A percentile compares a stretch with the other conserved stretches of the same genome.
Conservation (phyloP, 2,113 vertebrate species). For the Serilophus lunatus region DNA sequence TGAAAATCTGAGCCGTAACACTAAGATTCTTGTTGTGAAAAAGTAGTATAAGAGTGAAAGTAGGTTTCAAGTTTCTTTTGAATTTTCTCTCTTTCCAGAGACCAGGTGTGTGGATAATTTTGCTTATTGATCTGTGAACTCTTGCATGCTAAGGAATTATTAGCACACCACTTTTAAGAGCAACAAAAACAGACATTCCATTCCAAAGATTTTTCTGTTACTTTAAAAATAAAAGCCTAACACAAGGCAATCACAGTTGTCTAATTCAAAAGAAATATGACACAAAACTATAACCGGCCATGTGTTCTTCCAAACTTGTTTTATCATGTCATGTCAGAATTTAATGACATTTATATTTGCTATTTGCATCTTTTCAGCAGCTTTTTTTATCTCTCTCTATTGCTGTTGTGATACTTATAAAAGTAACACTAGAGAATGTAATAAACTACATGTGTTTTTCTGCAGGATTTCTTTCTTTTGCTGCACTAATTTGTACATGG, state of each 20-base stretch:
- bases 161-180: neutral
- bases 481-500: conserved; percentile 67
- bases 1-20: neutral
- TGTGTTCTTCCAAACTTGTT: conserved; percentile 49
- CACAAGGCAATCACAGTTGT: conserved; percentile 12
- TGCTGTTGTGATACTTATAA: conserved; percentile 52
- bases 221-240: conserved; percentile 38
- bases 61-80: neutral
- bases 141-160: neutral
- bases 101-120: neutral
- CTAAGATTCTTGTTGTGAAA: neutral
- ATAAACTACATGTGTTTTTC: conserved; percentile 74
- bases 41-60: neutral
- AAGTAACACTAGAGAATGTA: conserved; percentile 67
- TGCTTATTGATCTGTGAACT: neutral
- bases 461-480: conserved; percentile 64
- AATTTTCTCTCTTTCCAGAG: neutral
- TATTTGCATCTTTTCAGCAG: conserved; percentile 65
- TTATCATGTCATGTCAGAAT: conserved; percentile 62
- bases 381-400: conserved; percentile 42
- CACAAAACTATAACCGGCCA: conserved; percentile 54
- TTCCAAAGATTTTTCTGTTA: neutral
- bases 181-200: neutral
- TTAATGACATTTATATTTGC: conserved; percentile 66
- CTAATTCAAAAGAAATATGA: conserved; percentile 51